Base-by-base conservation (phyloP, 2,113 vertebrate genomes). In the Barbus barbus region DNA sequence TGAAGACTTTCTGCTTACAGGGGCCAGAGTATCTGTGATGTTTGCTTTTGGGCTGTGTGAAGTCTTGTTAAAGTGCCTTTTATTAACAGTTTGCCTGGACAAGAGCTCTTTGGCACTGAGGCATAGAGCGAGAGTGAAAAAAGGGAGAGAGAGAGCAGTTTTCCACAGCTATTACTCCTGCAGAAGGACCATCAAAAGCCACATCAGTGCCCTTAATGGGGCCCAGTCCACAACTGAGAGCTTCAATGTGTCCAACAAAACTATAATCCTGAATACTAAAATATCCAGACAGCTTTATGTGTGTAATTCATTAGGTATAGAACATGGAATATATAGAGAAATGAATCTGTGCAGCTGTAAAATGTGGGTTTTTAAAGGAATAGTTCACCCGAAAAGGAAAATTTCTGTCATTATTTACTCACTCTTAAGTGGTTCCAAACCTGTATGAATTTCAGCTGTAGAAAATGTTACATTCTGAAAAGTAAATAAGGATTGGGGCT, bases 21-120 rank as follows among this genome's bases (percentile, higher is more conserved):
- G 77, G 67, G 69, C 73, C 74, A 48, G 78, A 87, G 78, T 78
- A 79, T 81, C 75, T 85, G 44, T 56, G 78, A 84, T 85, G 86
- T 87, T 86, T 86, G 81, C 83, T 81, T 86, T 82, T 86, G 77
- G 82, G 82, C 60, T 78, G 86, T 33, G 22, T 69, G 41, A 65
- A 80, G 83, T 86, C 86, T 85, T 88, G 74, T 86, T 84, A 79
- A 88, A 86, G 83, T 84, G 86, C 75, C 69, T 88, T 88, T 85
- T 88, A 83, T 88, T 84, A 84, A 83, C 86, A 87, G 82, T 86
- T 87, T 79, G 84, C 60, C 83, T 83, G 74, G 71, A 81, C 60
- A 73, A 87, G 46, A 74, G 81, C 78, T 86, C 65, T 38, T 38
- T 81, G 83, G 80, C 77, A 44, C 61, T 38, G 9, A 53, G 22